Base-by-base conservation (phyloP, 2,113 vertebrate genomes). In the Erythrocercus mccallii region DNA sequence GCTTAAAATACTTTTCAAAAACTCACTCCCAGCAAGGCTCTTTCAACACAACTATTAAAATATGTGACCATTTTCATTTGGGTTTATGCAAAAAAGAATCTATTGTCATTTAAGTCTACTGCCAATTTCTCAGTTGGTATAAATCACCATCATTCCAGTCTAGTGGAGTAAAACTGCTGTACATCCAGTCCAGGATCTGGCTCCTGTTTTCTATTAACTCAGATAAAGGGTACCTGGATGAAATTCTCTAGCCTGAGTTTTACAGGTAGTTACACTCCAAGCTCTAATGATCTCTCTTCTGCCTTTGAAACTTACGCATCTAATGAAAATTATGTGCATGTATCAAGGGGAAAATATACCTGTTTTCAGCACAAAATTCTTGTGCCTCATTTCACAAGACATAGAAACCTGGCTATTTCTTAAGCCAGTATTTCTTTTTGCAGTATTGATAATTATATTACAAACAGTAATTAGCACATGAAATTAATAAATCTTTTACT, bases 401-500 rank as follows among this genome's bases (percentile, higher is more conserved):
- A 33, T 27, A 50, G 65, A 88, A 88, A 81, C n/a, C n/a, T 71
- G 64, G 38, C 33, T 69, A 57, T 64, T 74, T 92, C 80, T 90
- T 83, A 94, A 94, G 81, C 84, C 94, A 92, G 64, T 30, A 88
- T 83, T 95, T 90, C 54, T 92, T 94, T 90, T 95, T 70, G 38
- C 54, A 53, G 54, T 83, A 94, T 74, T 89, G 84, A 81, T 94
- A 95, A 96, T 92, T 90, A 91, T 87, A 89, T 96, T 94, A 56
- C 78, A 91, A 91, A 95, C 68, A 90, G 84, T 71, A 91, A 92
- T 95, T 92, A 95, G 92, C 76, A 83, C 71, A 92, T 64, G 56
- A 92, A 97, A 94, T 96, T 94, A 97, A 94, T 94, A 96, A 94
- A 95, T 94, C 87, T 94, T 88, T 88, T 88, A 70, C 93, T 95